These are phyloP conservation scores for Malacoraja senta DNA, from an alignment of 2,797 vertebrate species.

Conservation along the genomic window DNA sequence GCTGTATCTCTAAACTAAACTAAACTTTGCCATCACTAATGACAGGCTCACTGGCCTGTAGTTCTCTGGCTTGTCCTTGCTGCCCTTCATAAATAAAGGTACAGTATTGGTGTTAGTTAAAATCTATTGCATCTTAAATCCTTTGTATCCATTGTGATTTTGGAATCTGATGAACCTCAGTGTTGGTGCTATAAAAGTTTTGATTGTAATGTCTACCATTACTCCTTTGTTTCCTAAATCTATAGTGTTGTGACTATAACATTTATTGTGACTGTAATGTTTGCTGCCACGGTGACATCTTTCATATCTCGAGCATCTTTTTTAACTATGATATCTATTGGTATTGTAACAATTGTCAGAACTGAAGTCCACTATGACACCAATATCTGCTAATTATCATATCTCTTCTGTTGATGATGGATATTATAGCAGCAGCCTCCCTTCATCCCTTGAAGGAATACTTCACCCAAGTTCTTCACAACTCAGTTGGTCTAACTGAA, in stretches of 20 bases:
- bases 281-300: neutral
- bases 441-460: neutral
- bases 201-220: neutral
- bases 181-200: neutral
- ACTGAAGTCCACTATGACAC: neutral
- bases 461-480: no score
- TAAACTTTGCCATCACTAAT: no score
- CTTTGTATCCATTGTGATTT: neutral
- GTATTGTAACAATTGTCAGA: neutral
- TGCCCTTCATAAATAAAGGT: no score
- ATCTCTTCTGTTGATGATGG: neutral
- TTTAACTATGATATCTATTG: neutral
- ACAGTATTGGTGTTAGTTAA: neutral
- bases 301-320: neutral
- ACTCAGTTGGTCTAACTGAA: no score
- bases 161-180: no score
- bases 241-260: neutral
- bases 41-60: no score
- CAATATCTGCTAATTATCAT: neutral
- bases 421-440: neutral
- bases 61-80: no score
- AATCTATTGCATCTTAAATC: neutral
- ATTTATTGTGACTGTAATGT: neutral
- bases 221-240: neutral
- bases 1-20: no score